Evolutionary conservation across 2,113 vertebrate genomes (phyloP).

Genomic region (Centropristis striata): DNA sequence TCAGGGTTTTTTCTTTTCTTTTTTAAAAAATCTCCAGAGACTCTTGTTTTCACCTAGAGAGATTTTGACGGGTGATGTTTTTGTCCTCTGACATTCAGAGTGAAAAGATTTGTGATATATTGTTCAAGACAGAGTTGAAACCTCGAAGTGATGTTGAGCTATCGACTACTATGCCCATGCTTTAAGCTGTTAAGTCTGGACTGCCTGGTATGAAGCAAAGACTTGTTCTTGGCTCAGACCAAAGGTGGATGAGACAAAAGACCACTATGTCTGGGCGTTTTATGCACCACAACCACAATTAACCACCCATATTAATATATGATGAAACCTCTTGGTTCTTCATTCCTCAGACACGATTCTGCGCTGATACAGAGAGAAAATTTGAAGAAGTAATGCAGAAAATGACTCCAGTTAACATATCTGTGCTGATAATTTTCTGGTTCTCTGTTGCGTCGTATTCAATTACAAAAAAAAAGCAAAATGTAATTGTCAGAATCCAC

Average conservation of each 20-base stretch:
- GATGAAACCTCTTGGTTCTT: background rate
- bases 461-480: conserved; percentile 23
- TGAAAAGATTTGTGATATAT: conserved; percentile 50
- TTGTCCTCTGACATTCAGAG: conserved; percentile 82
- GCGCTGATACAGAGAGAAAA: conserved; percentile 1
- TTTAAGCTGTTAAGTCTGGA: conserved; percentile 17
- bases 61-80: conserved; percentile 46
- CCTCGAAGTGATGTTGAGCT: conserved; percentile 14
- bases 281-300: conserved; percentile 19
- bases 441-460: background rate
- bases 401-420: background rate
- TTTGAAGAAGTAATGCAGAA: background rate
- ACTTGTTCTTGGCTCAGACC: conserved; percentile 33
- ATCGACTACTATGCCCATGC: background rate
- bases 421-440: background rate
- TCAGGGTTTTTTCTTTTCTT: conserved; percentile 43
- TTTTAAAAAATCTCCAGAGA: conserved; percentile 46
- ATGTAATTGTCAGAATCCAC: background rate
- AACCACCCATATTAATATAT: conserved; percentile 24
- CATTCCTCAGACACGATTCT: background rate
- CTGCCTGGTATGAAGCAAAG: conserved; percentile 29
- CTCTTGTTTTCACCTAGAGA: conserved; percentile 50
- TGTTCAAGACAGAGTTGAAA: conserved; percentile 25
- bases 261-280: conserved; percentile 16
- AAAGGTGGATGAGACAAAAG: conserved; percentile 44